Evolutionary conservation across 64 coral and sea anemone species (phyloP), one percentile per base, ranked within the genome.

Genomic region (Stylophora pistillata): DNA sequence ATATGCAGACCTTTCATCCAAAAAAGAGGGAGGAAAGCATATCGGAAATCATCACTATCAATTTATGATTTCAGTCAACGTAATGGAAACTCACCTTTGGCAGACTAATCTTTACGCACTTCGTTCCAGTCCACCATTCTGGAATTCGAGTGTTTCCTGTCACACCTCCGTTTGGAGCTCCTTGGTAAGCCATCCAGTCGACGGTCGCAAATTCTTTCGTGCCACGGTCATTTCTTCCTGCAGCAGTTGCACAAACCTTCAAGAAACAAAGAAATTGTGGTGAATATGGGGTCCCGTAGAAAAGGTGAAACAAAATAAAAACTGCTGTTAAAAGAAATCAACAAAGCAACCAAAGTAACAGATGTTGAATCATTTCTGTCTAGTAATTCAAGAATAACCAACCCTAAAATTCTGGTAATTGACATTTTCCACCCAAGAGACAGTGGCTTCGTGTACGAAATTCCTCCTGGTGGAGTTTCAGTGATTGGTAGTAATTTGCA

Each of bases 151-250:
- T 74, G 62, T 87, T 76, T 10, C 83, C 93, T 5, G 93, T 69
- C 76, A 95, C 93, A 4, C 93, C 88, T 58, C 93, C 93, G 28
- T 72, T 76, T 16, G 93, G 93, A 26, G 93, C 88, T 0, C 93
- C 93, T 65, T 95, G 93, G 58, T 95, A 95, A 64, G 88, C 93
- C 47, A 95, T 47, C 88, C 88, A 95, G 74, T 95, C 93, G 32
- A 95, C 74, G 11, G 88, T 87, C 0, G 88, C 76, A 20, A 56
- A 55, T 13, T 71, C 84, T 57, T 65, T 60, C 4, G 64, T n/a
- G 0, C 25, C 2, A 20, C 93, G 82, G 18, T 88, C 83, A 28
- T 83, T 59, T 32, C 89, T 58, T 64, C 93, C 93, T 21, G 72
- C 77, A 15, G 59, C 41, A 12, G 93, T 90, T 77, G 91, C n/a